Conservation (phyloP, 2,797 vertebrate species). For the Gymnopithys bicolor region DNA sequence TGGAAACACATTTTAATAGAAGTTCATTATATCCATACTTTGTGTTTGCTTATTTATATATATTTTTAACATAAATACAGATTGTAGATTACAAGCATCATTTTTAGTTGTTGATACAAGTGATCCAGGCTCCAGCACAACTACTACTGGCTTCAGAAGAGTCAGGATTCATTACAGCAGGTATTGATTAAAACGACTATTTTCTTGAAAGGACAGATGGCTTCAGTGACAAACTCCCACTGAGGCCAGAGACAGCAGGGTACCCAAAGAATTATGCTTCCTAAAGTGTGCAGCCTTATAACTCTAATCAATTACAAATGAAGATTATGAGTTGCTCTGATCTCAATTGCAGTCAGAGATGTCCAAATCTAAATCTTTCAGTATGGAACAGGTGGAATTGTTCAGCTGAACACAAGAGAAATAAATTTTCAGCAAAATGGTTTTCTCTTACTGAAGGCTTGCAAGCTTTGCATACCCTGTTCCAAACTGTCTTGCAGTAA, state of each 20-base stretch:
- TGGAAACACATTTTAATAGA: background rate
- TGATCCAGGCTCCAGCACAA: background rate
- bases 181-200: background rate
- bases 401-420: background rate
- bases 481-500: background rate
- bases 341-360: background rate
- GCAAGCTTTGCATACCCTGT: background rate
- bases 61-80: background rate
- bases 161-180: background rate
- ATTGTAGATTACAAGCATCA: background rate
- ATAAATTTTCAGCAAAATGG: constrained; percentile 18
- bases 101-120: background rate
- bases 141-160: background rate
- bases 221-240: background rate
- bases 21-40: background rate
- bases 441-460: background rate
- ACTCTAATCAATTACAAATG: background rate
- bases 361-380: background rate
- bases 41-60: background rate
- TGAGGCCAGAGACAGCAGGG: background rate
- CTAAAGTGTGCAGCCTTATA: background rate
- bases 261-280: background rate
- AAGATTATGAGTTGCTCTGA: background rate
- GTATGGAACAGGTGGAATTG: background rate
- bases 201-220: background rate